phyloP scores from a whole-genome alignment of 2,797 vertebrate species.

The Darevskia nairensis region DNA sequence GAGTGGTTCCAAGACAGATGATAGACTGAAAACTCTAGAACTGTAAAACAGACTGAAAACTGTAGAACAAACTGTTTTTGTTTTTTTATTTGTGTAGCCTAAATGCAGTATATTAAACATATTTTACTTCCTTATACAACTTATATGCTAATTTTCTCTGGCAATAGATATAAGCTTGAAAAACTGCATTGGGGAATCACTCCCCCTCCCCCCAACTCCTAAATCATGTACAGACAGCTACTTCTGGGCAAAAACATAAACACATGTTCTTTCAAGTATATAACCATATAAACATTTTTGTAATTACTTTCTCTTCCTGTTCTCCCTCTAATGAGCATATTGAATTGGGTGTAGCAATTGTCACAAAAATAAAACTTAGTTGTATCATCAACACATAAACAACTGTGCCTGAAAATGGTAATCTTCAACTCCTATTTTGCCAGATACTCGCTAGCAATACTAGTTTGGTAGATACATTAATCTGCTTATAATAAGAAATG shows the following conservation, averaged over 20 bases:
- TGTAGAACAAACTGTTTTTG: too few species aligned
- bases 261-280: not conserved
- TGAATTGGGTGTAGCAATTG: not conserved
- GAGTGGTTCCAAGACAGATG: too few species aligned
- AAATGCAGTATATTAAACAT: not conserved
- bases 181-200: not conserved
- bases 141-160: slow-evolving; percentile 10
- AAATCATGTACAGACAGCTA: not conserved
- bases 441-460: slow-evolving; percentile 30
- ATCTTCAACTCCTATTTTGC: slow-evolving; percentile 41
- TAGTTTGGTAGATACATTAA: slow-evolving; percentile 17
- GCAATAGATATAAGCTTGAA: slow-evolving; percentile 5
- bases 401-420: not conserved
- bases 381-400: not conserved
- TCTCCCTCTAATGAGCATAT: not conserved
- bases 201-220: not conserved
- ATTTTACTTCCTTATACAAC: slow-evolving; percentile 35
- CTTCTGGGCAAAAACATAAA: not conserved
- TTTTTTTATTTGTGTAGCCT: too few species aligned
- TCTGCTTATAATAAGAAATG: slow-evolving; percentile 65
- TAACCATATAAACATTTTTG: not conserved
- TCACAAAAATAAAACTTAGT: not conserved
- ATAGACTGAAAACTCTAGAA: too few species aligned
- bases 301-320: not conserved
- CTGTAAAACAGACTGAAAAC: too few species aligned